Conservation (phyloP, 2,888 invertebrate genomes). For the Torymus tubicola region DNA sequence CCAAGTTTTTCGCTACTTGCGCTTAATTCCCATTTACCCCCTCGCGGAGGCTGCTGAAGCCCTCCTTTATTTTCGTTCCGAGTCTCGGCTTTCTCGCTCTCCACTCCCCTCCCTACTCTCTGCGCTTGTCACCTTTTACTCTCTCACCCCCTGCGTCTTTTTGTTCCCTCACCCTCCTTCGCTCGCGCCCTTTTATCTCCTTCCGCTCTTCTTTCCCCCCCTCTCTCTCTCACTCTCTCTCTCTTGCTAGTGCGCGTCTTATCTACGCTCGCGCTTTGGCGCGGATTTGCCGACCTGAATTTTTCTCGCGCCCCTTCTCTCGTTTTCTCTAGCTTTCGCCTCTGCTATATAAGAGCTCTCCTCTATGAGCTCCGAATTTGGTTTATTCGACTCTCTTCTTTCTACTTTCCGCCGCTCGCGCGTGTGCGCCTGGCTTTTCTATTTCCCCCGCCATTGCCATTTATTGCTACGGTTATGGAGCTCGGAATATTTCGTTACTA, state of each 20-base stretch:
- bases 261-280: too few species aligned
- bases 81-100: constrained; percentile 5
- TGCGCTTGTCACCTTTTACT: constrained; percentile 36
- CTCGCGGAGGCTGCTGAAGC: constrained; percentile 6
- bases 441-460: too few species aligned
- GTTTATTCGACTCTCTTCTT: neutral
- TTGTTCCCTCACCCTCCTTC: neutral
- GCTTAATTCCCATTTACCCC: constrained; percentile 47
- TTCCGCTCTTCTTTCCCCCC: neutral
- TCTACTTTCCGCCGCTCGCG: neutral
- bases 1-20: constrained; percentile 40
- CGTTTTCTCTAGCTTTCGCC: too few species aligned
- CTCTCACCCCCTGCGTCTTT: neutral
- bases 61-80: constrained; percentile 36
- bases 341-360: too few species aligned
- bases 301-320: too few species aligned
- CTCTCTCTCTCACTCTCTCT: neutral
- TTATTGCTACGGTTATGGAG: too few species aligned
- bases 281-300: too few species aligned
- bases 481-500: too few species aligned
- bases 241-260: too few species aligned
- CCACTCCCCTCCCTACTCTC: neutral
- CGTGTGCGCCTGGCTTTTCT: neutral
- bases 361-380: too few species aligned
- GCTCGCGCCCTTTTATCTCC: neutral